Conservation (phyloP, 2,797 vertebrate genomes). For the Antennarius maculatus region DNA sequence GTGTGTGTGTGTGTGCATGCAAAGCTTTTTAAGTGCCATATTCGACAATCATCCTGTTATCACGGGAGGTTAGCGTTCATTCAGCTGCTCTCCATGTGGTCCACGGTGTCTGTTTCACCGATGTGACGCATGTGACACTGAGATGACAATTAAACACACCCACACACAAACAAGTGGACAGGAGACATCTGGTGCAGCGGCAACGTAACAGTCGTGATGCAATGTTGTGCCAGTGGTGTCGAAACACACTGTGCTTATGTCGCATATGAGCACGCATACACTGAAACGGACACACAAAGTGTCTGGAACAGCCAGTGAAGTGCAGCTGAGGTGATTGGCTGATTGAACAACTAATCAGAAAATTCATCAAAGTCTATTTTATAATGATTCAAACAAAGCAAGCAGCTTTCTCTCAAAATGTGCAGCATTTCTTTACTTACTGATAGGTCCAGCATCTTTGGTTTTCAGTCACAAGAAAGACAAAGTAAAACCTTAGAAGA, state of each 20-base stretch:
- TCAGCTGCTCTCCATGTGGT: slow-evolving; percentile 60
- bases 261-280: slow-evolving; percentile 17
- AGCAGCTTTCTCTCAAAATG: too few relatives aligned
- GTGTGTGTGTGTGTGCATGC: slow-evolving; percentile 27
- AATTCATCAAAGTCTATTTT: background rate
- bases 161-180: slow-evolving; percentile 36
- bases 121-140: slow-evolving; percentile 71
- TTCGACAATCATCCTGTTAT: slow-evolving; percentile 44
- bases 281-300: background rate
- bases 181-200: slow-evolving; percentile 68
- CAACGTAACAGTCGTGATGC: slow-evolving; percentile 40
- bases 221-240: slow-evolving; percentile 53
- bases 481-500: background rate
- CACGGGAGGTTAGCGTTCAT: slow-evolving; percentile 40
- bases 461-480: too few relatives aligned
- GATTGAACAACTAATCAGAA: too few relatives aligned
- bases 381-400: background rate
- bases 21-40: slow-evolving; percentile 30
- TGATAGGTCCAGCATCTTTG: background rate
- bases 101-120: slow-evolving; percentile 40
- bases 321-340: background rate
- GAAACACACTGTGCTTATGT: slow-evolving; percentile 34
- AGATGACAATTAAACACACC: slow-evolving; percentile 56
- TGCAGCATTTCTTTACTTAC: too few relatives aligned
- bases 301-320: background rate